Evolutionary conservation across 2,797 vertebrate genomes (phyloP), one percentile per base, ranked within the genome.

Genomic region (Pteronotus mesoamericanus): DNA sequence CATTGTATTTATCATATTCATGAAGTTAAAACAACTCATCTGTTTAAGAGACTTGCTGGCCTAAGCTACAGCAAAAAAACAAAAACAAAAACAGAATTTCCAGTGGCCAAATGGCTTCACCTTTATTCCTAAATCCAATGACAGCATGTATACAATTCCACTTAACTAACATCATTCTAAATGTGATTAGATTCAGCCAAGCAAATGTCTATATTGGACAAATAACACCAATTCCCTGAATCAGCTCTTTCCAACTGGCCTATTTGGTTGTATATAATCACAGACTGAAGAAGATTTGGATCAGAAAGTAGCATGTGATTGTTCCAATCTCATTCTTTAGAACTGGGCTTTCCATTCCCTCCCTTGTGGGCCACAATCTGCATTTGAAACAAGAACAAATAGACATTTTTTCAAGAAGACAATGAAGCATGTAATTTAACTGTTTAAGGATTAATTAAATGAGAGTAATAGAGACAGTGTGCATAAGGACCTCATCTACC

Each of bases 141-240:
- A 84, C 18, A 93, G 5, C 37, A 69, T 85, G 22, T 74, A 72
- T 7, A 82, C 44, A 90, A 90, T 75, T 92, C 57, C 34, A 92
- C 64, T 83, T 94, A 94, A 96, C 69, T 86, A 89, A 90, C 97
- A 90, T 74, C 57, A 89, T 71, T 83, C 92, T 94, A 78, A 89
- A 82, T 55, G 83, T 71, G 84, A 44, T 74, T 83, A 34, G 2
- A 92, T 86, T 95, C 24, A 87, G 61, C 80, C 72, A 95, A 94
- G 91, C 59, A 92, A 95, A 86, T 93, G 46, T 94, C 53, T 78
- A 11, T 37, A 64, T 72, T 96, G 37, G 48, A 96, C 80, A 44
- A 89, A 86, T 82, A 94, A 90, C 37, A 90, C 15, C 69, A 94
- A 12, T 88, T 93, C 14, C 42, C 77, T 87, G 75, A 68, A 80